phyloP scores from a whole-genome alignment of 2,888 invertebrate genomes.

The Chrysolina americana region DNA sequence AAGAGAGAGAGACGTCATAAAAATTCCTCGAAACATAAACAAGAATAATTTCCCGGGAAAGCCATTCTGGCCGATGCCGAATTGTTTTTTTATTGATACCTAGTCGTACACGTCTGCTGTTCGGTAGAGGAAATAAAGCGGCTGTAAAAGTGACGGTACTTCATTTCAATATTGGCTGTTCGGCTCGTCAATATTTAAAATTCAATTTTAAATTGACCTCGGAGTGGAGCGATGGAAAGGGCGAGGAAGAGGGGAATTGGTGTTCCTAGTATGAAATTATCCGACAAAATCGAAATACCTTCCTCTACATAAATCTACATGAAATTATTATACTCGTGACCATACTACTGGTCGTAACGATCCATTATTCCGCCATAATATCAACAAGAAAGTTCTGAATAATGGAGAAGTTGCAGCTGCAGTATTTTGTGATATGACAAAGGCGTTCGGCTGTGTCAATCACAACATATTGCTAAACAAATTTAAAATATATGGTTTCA shows the following conservation, averaged over 20 bases:
- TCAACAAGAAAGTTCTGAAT: too few relatives aligned
- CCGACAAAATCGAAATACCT: too few relatives aligned
- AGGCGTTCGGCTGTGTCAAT: too few relatives aligned
- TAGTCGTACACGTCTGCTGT: slow-evolving; percentile 41
- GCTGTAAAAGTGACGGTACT: slow-evolving; percentile 42
- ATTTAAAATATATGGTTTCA: too few relatives aligned
- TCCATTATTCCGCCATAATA: too few relatives aligned
- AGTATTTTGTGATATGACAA: too few relatives aligned
- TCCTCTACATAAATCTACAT: too few relatives aligned
- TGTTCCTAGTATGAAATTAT: not conserved
- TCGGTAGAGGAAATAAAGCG: slow-evolving; percentile 45
- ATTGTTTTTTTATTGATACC: slow-evolving; percentile 52
- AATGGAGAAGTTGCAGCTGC: too few relatives aligned
- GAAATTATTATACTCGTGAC: too few relatives aligned
- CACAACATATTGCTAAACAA: too few relatives aligned
- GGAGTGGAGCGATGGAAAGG: not conserved
- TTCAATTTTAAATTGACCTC: slow-evolving; percentile 38
- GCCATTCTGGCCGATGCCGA: slow-evolving; percentile 48
- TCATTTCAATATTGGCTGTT: slow-evolving; percentile 45
- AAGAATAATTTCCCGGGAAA: slow-evolving; percentile 44
- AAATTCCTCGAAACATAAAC: slow-evolving; percentile 53
- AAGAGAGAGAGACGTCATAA: slow-evolving; percentile 42
- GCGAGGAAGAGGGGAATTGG: not conserved
- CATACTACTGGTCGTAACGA: too few relatives aligned
- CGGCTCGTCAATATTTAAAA: slow-evolving; percentile 47